Percentiles rank a stretch among this genome's conserved stretches.
Evolutionary conservation across 2,113 vertebrate species (phyloP).

Genomic region (Ailurus styani): DNA sequence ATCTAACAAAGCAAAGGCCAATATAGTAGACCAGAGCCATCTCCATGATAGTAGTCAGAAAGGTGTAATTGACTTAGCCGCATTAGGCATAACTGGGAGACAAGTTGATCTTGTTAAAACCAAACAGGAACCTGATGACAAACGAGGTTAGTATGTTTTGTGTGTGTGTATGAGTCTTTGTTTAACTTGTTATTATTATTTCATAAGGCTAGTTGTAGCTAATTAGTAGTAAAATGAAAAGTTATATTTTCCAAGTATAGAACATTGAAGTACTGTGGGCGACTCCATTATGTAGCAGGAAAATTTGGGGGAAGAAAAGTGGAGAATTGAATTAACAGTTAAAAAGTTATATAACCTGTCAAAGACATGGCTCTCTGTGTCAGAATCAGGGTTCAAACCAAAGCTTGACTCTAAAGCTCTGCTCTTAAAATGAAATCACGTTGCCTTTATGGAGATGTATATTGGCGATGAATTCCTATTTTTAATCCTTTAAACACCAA

Average conservation of each 20-base stretch:
- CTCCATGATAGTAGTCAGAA: slow-evolving; percentile 89
- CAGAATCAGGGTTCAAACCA: background rate
- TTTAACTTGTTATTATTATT: background rate
- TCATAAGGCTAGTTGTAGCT: background rate
- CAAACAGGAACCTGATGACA: slow-evolving; percentile 93
- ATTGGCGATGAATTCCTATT: background rate
- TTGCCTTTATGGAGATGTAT: background rate
- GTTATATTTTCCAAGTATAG: background rate
- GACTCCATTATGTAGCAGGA: background rate
- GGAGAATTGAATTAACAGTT: background rate
- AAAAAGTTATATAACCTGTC: background rate
- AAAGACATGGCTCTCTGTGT: background rate
- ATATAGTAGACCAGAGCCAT: slow-evolving; percentile 93
- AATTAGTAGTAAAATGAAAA: background rate
- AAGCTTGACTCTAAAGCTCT: background rate
- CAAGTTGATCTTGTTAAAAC: slow-evolving; percentile 95
- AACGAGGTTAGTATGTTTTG: slow-evolving; percentile 85
- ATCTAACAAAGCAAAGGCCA: slow-evolving; percentile 97
- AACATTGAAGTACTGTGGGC: background rate
- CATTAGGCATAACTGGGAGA: slow-evolving; percentile 91
- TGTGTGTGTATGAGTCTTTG: background rate
- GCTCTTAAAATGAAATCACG: background rate
- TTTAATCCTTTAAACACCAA: background rate
- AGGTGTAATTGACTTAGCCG: slow-evolving; percentile 91
- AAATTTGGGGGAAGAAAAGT: background rate